These are phyloP conservation scores for Aleadryas rufinucha DNA, from an alignment of 2,113 vertebrate species.

Conservation along the genomic window DNA sequence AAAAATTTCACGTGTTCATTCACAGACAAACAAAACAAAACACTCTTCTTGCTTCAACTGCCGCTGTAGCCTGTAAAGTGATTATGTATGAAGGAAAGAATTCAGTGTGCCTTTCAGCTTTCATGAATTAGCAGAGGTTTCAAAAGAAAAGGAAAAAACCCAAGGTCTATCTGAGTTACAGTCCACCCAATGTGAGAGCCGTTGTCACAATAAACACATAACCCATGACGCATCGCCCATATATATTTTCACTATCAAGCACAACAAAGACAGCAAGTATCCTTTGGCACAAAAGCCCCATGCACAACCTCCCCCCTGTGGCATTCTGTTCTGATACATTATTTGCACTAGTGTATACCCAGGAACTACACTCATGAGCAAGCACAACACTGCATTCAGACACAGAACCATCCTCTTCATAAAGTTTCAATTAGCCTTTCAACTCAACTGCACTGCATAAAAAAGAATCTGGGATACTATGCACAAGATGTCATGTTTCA, in stretches of 20 bases:
- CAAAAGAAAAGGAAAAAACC: conserved; percentile 29
- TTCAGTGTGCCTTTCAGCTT: conserved; percentile 43
- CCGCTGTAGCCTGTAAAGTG: not conserved
- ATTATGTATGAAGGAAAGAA: conserved; percentile 59
- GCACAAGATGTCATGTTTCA: not conserved
- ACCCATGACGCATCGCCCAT: not conserved
- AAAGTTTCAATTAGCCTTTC: conserved; percentile 46
- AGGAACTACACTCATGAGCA: not conserved
- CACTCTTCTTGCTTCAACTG: not conserved
- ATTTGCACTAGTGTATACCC: not conserved
- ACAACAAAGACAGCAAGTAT: not conserved
- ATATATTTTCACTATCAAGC: not conserved
- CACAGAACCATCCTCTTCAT: not conserved
- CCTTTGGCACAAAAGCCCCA: not conserved
- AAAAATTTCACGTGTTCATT: not conserved
- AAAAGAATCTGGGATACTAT: not conserved
- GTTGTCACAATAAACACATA: not conserved
- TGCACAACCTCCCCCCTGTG: not conserved
- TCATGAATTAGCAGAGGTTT: conserved; percentile 52
- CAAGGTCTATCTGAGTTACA: not conserved
- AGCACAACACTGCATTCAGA: not conserved
- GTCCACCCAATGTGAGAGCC: not conserved
- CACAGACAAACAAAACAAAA: not conserved
- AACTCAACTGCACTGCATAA: not conserved
- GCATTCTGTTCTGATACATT: not conserved